Conservation (phyloP, 2,888 invertebrate genomes). For the Kuschelorhynchus macadamiae region DNA sequence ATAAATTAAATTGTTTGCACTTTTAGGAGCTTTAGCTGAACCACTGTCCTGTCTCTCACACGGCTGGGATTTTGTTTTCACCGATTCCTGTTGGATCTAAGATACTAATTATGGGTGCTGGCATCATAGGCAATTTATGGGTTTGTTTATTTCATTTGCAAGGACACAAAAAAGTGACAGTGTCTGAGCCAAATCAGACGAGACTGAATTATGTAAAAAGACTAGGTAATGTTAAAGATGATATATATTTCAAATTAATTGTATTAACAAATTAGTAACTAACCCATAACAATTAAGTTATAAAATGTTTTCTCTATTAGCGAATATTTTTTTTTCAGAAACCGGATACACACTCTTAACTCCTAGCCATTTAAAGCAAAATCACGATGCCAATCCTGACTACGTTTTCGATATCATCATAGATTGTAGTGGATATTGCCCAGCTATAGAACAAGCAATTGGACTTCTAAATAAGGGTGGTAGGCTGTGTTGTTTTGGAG, state of each 20-base stretch:
- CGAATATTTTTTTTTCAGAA: constrained; percentile 65
- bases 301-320: no score
- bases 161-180: constrained; percentile 78
- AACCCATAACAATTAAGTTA: no score
- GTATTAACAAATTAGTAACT: no score
- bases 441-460: constrained; percentile 77
- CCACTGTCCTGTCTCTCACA: constrained; percentile 81
- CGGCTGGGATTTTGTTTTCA: constrained; percentile 76
- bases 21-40: constrained; percentile 64
- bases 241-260: background rate
- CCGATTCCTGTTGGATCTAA: constrained; percentile 75
- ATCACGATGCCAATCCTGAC: constrained; percentile 65
- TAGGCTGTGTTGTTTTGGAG: constrained; percentile 79
- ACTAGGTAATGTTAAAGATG: constrained; percentile 67
- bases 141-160: constrained; percentile 76
- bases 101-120: constrained; percentile 78
- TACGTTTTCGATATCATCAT: constrained; percentile 75
- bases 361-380: constrained; percentile 72
- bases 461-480: constrained; percentile 74
- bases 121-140: constrained; percentile 83
- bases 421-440: constrained; percentile 82
- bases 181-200: constrained; percentile 76
- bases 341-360: constrained; percentile 73
- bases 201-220: constrained; percentile 71
- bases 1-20: no score